These are phyloP conservation scores for Hipposideros armiger DNA, from an alignment of 2,113 vertebrate genomes.

Conservation along the genomic window DNA sequence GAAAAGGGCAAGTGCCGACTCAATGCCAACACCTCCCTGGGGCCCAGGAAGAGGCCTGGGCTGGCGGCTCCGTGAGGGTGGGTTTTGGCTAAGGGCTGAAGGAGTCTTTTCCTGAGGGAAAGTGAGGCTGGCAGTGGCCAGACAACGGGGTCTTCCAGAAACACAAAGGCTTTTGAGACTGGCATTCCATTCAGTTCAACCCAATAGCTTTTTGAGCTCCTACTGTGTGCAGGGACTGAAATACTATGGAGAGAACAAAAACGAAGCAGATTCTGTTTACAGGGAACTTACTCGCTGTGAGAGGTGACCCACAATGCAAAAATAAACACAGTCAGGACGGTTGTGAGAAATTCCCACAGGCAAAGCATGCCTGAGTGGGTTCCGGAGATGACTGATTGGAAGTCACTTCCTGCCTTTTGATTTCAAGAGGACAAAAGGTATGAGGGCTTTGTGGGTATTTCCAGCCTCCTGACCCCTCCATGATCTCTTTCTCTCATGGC, in stretches of 20 bases:
- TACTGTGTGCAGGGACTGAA: fast-evolving
- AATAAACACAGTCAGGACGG: fast-evolving
- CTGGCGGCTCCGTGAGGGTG: too few species aligned
- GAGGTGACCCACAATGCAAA: not conserved
- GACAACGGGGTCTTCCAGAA: fast-evolving
- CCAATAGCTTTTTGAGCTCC: not conserved
- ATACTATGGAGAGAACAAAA: fast-evolving
- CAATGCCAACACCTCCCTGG: fast-evolving
- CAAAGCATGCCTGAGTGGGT: fast-evolving
- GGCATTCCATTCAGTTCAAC: too few species aligned
- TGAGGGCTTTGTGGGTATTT: not conserved
- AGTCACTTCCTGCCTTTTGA: too few species aligned
- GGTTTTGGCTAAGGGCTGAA: not conserved
- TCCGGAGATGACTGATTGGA: not conserved
- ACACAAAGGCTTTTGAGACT: fast-evolving
- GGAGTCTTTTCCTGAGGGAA: not conserved
- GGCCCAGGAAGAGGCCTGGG: too few species aligned
- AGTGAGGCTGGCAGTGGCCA: fast-evolving
- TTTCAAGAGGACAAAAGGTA: not conserved
- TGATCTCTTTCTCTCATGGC: too few species aligned
- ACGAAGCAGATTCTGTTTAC: not conserved
- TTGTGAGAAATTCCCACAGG: fast-evolving
- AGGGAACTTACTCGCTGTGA: fast-evolving
- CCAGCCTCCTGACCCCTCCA: fast-evolving
- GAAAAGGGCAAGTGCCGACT: not conserved